Base-by-base conservation (phyloP, 2,113 vertebrate species). In the Anhinga anhinga region DNA sequence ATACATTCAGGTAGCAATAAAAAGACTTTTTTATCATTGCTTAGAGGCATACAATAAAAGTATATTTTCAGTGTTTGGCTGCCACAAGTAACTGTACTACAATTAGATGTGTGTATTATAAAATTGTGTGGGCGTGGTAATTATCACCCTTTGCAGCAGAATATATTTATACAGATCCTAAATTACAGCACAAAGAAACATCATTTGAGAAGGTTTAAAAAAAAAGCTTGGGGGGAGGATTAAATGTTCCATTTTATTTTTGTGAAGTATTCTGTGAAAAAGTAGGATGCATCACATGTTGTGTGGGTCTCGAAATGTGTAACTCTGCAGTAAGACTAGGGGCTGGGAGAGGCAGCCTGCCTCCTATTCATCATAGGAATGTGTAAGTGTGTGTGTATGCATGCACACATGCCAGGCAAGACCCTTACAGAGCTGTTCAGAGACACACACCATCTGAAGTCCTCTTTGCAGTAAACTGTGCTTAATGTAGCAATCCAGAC, bases 101-200 rank as follows among this genome's bases (percentile, higher is more conserved):
- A 97, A 97, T 97, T 97, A 98, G 95, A 95, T 83, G 93, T 96
- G 88, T 93, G 61, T 94, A 93, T 96, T 96, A 95, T 96, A 97
- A 97, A 97, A 96, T 87, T 62, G 88, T 89, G 96, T 92, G 86
- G 95, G 94, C 0, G 63, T 95, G 94, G 97, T 98, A 98, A 98
- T 97, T 98, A 98, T 97, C 93, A 95, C 97, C 92, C 87, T 96
- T 91, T 82, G 88, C 88, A 96, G 90, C 81, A 96, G 92, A 95
- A 97, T 96, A 87, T 97, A 97, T 97, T 98, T 98, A 97, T 97
- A 96, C 91, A 94, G 82, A 83, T 93, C 73, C 80, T 66, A 98
- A 98, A 98, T 97, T 97, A 94, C 76, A 96, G 90, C 93, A 95
- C 86, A 94, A 91, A 92, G 82, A 96, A 97, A 93, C 65, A 92